These are phyloP conservation scores for Brachystomella parvula DNA, from an alignment of 1,140 invertebrate species.

Conservation along the genomic window DNA sequence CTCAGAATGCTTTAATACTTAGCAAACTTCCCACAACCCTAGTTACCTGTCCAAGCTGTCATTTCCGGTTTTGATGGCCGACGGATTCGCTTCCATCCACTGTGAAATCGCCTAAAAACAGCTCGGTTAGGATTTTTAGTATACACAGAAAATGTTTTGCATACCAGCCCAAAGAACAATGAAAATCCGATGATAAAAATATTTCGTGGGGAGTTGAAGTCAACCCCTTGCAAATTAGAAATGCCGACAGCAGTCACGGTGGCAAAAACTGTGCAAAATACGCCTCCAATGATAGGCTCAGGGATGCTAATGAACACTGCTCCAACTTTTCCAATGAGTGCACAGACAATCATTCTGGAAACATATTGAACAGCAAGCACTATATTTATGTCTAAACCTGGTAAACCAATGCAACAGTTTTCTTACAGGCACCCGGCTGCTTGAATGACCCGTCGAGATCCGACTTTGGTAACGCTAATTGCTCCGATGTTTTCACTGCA, in stretches of 20 bases:
- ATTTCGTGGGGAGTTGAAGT: slow-evolving; percentile 29
- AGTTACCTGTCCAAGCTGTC: slow-evolving; percentile 60
- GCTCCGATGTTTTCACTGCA: slow-evolving; percentile 50
- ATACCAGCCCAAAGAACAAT: slow-evolving; percentile 27
- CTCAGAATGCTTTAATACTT: too few relatives aligned
- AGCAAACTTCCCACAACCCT: too few relatives aligned
- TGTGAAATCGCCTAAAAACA: slow-evolving; percentile 50
- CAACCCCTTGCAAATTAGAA: slow-evolving; percentile 23
- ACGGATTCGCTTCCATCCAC: slow-evolving; percentile 61
- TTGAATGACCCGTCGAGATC: slow-evolving; percentile 46
- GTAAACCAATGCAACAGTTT: too few relatives aligned
- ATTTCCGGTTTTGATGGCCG: slow-evolving; percentile 59
- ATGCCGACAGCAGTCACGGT: slow-evolving; percentile 43
- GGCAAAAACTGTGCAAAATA: slow-evolving; percentile 45
- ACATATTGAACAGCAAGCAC: too few relatives aligned
- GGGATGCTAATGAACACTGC: slow-evolving; percentile 49
- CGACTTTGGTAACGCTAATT: slow-evolving; percentile 50
- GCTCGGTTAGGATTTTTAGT: neutral
- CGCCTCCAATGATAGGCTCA: slow-evolving; percentile 48
- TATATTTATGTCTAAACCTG: too few relatives aligned
- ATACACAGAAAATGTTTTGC: neutral
- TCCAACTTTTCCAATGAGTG: slow-evolving; percentile 45
- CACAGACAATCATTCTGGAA: slow-evolving; percentile 44
- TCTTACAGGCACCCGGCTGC: slow-evolving; percentile 40
- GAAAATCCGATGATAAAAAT: slow-evolving; percentile 29